These are phyloP conservation scores for Tapera naevia DNA, from an alignment of 2,797 vertebrate genomes.

Conservation along the genomic window DNA sequence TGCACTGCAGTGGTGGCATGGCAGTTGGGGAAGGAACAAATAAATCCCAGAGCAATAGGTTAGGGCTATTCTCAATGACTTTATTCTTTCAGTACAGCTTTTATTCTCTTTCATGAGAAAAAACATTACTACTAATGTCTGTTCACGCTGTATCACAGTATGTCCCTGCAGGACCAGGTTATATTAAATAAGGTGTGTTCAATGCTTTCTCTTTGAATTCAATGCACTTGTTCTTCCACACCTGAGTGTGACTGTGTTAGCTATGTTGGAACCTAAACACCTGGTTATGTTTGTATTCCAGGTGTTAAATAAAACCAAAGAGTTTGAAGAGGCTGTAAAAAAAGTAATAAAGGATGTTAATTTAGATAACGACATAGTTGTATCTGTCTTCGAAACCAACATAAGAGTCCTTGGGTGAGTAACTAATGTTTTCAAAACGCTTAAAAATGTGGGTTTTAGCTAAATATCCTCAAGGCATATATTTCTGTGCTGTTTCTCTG, in stretches of 20 bases:
- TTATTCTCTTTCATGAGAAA: not conserved
- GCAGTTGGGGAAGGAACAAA: not conserved
- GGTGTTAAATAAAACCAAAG: slow-evolving; percentile 96
- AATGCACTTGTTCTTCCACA: not conserved
- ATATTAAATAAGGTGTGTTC: not conserved
- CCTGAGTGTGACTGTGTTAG: not conserved
- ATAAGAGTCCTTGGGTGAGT: slow-evolving; percentile 98
- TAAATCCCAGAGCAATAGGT: not conserved
- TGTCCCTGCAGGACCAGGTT: not conserved
- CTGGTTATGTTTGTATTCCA: slow-evolving; percentile 68
- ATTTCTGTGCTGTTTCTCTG: not conserved
- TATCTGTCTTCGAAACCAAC: slow-evolving; percentile 99
- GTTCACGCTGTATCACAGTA: not conserved
- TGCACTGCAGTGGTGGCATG: rapidly evolving
- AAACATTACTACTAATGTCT: not conserved
- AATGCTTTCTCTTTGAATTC: not conserved
- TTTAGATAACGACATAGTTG: slow-evolving; percentile 97
- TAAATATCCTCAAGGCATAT: not conserved
- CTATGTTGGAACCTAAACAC: not conserved
- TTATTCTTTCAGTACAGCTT: not conserved
- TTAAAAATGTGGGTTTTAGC: not conserved
- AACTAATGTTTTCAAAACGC: not conserved
- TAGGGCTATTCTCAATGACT: not conserved
- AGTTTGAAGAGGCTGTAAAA: slow-evolving; percentile 96
- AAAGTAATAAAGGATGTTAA: slow-evolving; percentile 94